Evolutionary conservation across 1,140 invertebrate species (phyloP), one percentile per base, ranked within the genome.

Genomic region (Ctenoplectra terminalis): DNA sequence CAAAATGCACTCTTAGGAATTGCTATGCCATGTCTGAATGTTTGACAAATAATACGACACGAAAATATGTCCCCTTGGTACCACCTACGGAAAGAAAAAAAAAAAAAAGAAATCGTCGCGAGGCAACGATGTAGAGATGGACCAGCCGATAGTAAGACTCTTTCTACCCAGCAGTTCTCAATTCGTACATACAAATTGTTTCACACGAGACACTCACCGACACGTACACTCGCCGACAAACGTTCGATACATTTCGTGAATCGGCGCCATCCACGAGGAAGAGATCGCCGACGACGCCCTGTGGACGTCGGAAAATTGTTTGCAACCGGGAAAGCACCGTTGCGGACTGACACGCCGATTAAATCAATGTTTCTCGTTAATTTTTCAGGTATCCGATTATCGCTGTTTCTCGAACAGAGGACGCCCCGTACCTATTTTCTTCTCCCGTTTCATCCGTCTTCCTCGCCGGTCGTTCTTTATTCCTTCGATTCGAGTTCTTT

Each of bases 1-100:
- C n/a, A n/a, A 81, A 85, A 92, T 93, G 92, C 92, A 93, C 92
- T 93, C 91, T 93, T 92, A 88, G 92, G 91, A 91, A 90, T 94
- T 93, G 92, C 87, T 88, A 91, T 67, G 86, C 90, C 89, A 92
- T 87, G 91, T 69, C 89, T 92, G 87, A 87, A 93, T 92, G 90
- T 93, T 91, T 92, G 88, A 92, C 89, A 92, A 88, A 88, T 90
- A 37, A 85, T 91, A 88, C 85, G 81, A 89, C 82, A 85, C 81
- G 58, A 86, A 82, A 83, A 56, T 84, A 73, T 78, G 70, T 74
- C 76, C 58, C 61, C 37, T 23, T n/a, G 2, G 23, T 63, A 70
- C 31, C 66, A 48, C n/a, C 60, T 26, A 73, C 77, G 73, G 77
- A 79, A n/a, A 70, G 58, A 54, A 74, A 40, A 58, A 66, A 61